Percentiles rank a stretch among this genome's conserved stretches.
Evolutionary conservation across 92 coral and sea anemone genomes (phyloP).

Genomic region (Actinernus sp.): DNA sequence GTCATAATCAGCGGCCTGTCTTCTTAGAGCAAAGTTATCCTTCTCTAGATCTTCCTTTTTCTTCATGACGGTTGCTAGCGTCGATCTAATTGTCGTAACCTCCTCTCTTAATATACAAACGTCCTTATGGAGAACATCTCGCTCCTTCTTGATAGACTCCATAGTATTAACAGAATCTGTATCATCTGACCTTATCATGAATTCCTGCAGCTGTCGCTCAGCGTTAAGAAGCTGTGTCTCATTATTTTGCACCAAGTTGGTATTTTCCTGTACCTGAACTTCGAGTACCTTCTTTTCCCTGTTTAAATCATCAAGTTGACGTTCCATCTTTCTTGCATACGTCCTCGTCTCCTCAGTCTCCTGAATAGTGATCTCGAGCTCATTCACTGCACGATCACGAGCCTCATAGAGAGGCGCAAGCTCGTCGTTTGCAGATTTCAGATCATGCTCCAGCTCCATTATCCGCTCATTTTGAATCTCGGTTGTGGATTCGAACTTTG

Average conservation of each 20-base stretch:
- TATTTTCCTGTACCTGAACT: constrained; percentile 77
- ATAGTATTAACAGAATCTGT: constrained; percentile 75
- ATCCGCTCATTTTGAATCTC: constrained; percentile 79
- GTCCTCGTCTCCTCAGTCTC: constrained; percentile 60
- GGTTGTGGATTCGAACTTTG: constrained; percentile 78
- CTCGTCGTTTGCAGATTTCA: constrained; percentile 65
- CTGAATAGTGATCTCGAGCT: constrained; percentile 35
- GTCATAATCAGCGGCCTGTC: constrained; percentile 78
- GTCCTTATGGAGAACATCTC: constrained; percentile 81
- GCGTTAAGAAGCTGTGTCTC: constrained; percentile 76
- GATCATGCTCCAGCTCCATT: constrained; percentile 82
- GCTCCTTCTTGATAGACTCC: constrained; percentile 77
- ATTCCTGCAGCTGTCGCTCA: constrained; percentile 84
- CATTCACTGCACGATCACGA: constrained; percentile 79
- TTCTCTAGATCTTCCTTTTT: constrained; percentile 89
- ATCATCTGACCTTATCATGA: constrained; percentile 71
- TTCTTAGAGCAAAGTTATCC: constrained; percentile 68
- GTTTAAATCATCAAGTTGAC: constrained; percentile 67
- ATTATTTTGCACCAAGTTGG: constrained; percentile 61
- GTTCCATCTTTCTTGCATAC: constrained; percentile 53
- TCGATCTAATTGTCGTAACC: constrained; percentile 61
- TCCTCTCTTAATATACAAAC: constrained; percentile 86
- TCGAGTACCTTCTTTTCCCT: constrained; percentile 78
- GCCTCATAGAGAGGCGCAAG: constrained; percentile 56
- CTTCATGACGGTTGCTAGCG: constrained; percentile 72